phyloP scores from a whole-genome alignment of 2,113 vertebrate species.

The Sapayoa aenigma region DNA sequence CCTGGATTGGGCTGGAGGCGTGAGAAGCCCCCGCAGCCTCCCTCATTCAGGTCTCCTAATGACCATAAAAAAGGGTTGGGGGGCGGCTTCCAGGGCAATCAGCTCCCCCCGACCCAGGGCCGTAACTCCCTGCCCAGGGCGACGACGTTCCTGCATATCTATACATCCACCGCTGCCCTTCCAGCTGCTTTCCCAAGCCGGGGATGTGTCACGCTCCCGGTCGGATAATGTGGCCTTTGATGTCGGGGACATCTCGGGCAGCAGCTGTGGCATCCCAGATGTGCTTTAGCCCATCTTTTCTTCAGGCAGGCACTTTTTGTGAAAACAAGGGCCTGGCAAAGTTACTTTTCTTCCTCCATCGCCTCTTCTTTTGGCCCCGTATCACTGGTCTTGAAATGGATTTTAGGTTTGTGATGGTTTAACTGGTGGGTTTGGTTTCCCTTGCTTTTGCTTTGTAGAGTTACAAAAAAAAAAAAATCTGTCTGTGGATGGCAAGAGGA shows the following conservation, averaged over 20 bases:
- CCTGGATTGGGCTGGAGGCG: slow-evolving; percentile 53
- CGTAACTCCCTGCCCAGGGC: not conserved
- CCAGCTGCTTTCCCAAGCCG: not conserved
- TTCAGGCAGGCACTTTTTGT: no score
- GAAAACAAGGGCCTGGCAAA: not conserved
- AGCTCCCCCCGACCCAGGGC: not conserved
- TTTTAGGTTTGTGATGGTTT: not conserved
- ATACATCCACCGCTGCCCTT: not conserved
- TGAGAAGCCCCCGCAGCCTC: slow-evolving; percentile 63
- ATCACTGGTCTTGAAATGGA: not conserved
- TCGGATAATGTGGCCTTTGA: slow-evolving; percentile 32
- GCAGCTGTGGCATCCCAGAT: not conserved
- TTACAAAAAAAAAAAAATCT: not conserved
- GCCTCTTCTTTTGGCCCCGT: fast-evolving
- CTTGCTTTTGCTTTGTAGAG: not conserved
- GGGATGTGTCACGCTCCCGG: not conserved
- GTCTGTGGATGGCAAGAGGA: no score
- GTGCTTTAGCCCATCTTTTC: no score
- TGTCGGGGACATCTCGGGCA: not conserved
- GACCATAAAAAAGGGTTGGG: slow-evolving; percentile 83
- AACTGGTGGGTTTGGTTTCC: not conserved
- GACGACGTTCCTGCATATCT: slow-evolving; percentile 33
- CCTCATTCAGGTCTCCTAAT: slow-evolving; percentile 68
- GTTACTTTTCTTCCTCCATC: not conserved
- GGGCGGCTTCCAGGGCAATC: slow-evolving; percentile 75